Percentiles rank a stretch among this genome's conserved stretches.
These are phyloP conservation scores for Margarornis squamiger DNA, from an alignment of 2,797 vertebrate genomes.

Conservation along the genomic window DNA sequence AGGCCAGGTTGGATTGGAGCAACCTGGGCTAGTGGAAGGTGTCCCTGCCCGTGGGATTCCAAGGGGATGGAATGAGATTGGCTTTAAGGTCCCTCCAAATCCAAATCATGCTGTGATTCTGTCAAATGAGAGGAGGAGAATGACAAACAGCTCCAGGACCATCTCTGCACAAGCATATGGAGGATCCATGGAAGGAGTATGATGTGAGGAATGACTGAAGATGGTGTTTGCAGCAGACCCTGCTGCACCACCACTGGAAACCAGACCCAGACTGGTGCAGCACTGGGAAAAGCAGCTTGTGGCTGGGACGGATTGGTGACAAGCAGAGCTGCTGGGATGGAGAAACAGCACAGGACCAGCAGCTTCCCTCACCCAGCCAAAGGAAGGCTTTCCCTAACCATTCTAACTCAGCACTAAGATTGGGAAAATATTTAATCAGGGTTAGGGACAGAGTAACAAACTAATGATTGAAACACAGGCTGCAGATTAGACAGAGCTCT, in stretches of 20 bases:
- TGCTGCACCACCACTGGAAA: neutral
- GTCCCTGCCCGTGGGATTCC: neutral
- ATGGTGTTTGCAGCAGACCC: neutral
- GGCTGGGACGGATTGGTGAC: neutral
- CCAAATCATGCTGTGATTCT: neutral
- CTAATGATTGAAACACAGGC: neutral
- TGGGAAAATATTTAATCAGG: neutral
- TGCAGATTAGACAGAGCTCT: neutral
- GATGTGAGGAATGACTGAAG: neutral
- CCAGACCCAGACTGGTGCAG: neutral
- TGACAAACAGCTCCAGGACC: neutral
- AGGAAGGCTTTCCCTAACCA: neutral
- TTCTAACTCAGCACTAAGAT: neutral
- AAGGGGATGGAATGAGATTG: neutral
- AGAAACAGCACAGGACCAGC: neutral
- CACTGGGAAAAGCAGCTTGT: neutral
- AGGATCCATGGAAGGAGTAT: neutral
- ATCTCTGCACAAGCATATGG: neutral
- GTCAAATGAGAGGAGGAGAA: accelerated
- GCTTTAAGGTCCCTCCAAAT: neutral
- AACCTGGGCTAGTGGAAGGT: accelerated
- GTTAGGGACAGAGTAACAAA: neutral
- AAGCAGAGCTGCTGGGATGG: neutral
- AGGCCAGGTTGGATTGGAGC: neutral
- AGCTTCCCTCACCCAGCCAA: neutral